These are phyloP conservation scores for Smittia sp. DNA, from an alignment of 2,888 invertebrate genomes.

Conservation along the genomic window DNA sequence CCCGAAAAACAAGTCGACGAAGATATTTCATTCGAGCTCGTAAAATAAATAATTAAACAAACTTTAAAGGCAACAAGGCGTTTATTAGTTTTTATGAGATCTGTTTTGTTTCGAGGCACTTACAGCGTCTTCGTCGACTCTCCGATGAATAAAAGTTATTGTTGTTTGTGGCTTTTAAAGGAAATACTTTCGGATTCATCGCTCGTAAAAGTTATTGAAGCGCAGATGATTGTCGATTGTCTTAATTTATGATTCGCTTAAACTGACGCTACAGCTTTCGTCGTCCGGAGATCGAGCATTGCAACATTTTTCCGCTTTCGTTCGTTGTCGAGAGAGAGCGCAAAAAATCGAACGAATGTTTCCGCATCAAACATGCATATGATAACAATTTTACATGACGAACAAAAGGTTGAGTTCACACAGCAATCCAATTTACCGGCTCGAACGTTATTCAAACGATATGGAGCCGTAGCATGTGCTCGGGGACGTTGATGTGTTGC, in stretches of 20 bases:
- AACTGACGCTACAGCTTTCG: background rate
- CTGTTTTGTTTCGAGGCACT: background rate
- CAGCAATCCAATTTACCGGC: slow-evolving; percentile 4
- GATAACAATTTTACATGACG: slow-evolving; percentile 11
- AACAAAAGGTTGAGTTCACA: slow-evolving; percentile 20
- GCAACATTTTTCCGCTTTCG: background rate
- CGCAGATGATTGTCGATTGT: background rate
- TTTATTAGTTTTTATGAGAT: slow-evolving; percentile 23
- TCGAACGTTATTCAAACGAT: background rate
- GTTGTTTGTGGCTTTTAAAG: background rate
- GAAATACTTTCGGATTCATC: background rate
- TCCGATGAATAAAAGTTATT: background rate
- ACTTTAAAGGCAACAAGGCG: slow-evolving; percentile 14
- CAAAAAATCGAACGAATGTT: background rate
- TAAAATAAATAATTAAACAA: slow-evolving; percentile 24
- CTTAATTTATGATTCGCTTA: background rate
- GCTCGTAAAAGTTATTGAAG: background rate
- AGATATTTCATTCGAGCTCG: background rate
- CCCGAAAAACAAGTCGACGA: background rate
- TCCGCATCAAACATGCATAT: slow-evolving; percentile 3
- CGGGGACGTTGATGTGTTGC: too few relatives aligned
- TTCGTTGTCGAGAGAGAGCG: background rate
- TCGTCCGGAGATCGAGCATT: background rate
- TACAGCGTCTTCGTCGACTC: background rate
- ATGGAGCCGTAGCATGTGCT: too few relatives aligned